Percentiles rank a stretch among this genome's conserved stretches.
Evolutionary conservation across 2,797 vertebrate genomes (phyloP).

Genomic region (Mionectes olivaceus): DNA sequence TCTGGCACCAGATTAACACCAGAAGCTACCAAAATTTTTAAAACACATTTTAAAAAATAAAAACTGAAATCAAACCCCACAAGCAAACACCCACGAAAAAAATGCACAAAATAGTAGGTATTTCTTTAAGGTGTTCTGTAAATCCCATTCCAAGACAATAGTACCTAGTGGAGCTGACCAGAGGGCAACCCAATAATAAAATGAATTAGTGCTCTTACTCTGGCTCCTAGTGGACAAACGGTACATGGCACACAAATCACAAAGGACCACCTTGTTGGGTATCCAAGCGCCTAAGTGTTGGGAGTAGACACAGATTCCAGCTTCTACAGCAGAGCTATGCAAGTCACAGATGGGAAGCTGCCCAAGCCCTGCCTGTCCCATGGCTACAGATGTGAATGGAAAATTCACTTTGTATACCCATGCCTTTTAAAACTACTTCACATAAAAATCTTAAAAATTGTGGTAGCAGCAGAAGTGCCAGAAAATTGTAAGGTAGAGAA

Average conservation of each 20-base stretch:
- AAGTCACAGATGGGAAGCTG: background rate
- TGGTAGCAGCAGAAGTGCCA: background rate
- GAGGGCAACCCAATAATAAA: background rate
- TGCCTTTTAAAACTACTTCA: background rate
- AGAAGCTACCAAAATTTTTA: background rate
- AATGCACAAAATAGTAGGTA: background rate
- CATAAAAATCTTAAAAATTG: background rate
- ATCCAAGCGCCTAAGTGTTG: accelerated
- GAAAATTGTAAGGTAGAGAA: background rate
- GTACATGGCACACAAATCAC: background rate
- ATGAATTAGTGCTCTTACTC: background rate
- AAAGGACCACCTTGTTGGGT: background rate
- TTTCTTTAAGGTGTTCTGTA: background rate
- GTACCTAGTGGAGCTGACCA: background rate
- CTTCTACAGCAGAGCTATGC: background rate
- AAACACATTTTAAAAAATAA: background rate
- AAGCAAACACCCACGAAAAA: background rate
- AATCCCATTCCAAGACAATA: background rate
- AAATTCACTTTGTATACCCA: background rate
- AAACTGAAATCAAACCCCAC: background rate
- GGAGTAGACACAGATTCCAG: background rate
- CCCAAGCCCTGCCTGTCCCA: background rate
- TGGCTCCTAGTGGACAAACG: conserved; percentile 29
- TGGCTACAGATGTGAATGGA: background rate
- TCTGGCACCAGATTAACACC: background rate